Evolutionary conservation across 2,888 invertebrate species (phyloP).

Genomic region (Willowsia nigromaculata): DNA sequence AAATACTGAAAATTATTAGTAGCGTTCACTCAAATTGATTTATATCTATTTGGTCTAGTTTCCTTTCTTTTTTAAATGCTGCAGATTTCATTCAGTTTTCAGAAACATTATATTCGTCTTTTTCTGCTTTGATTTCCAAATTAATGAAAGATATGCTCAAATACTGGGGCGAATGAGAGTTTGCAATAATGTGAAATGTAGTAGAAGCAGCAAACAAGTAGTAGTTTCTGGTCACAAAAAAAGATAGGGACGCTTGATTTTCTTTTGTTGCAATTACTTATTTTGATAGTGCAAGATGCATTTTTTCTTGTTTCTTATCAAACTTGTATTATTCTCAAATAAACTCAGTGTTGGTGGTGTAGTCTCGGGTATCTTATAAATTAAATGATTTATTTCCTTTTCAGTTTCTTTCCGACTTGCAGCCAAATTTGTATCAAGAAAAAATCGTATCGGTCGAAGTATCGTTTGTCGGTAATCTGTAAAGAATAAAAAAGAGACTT

Average conservation of each 20-base stretch:
- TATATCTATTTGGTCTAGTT: not conserved
- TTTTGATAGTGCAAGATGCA: conserved; percentile 23
- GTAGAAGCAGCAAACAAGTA: not conserved
- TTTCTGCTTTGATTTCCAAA: not conserved
- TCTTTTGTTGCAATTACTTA: not conserved
- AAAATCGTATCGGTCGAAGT: not conserved
- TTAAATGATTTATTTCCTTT: conserved; percentile 54
- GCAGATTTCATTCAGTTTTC: not conserved
- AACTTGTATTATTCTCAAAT: not conserved
- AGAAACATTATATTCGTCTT: not conserved
- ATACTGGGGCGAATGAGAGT: conserved; percentile 2
- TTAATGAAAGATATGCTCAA: not conserved
- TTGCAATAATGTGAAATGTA: not conserved
- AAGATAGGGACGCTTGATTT: conserved; percentile 36
- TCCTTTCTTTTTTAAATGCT: not conserved
- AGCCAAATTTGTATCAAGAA: not conserved
- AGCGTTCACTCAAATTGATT: not conserved
- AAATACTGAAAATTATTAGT: not conserved
- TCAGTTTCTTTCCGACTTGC: not conserved
- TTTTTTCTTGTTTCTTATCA: conserved; percentile 38
- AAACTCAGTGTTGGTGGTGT: not conserved
- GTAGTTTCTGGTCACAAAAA: conserved; percentile 40
- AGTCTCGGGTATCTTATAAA: not conserved
- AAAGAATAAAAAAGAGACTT: conserved; percentile 42
- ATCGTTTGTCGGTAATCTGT: conserved; percentile 30